Evolutionary conservation across 1,140 invertebrate genomes (phyloP), one percentile per base, ranked within the genome.

Genomic region (Drosophila nigrodunni): DNA sequence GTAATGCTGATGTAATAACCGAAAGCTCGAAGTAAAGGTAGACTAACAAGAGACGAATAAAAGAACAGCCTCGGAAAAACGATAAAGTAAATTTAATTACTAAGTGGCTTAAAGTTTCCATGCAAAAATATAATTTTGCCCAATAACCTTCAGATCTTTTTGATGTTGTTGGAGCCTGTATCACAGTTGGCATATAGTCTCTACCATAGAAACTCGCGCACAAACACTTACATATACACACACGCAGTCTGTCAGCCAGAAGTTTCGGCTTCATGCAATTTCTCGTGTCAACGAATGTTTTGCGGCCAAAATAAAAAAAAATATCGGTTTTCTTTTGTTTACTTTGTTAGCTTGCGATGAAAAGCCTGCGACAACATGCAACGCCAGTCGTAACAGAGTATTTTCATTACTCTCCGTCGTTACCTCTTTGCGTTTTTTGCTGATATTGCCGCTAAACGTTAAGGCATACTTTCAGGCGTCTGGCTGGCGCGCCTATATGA

Each of bases 391-490:
- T 52, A 67, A 73, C 71, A 55, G 25, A 30, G 25, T 30, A 4
- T 30, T 39, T 34, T 34, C 3, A 25, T 15, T 21, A 39, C 34
- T 4, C 9, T 52, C 35, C 34, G 18, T 25, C 25, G 9, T 11
- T 25, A 57, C 50, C 21, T 43, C n/a, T 41, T 57, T 77, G 81
- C 81, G 81, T 77, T 77, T 74, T 77, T 77, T 87, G 69, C 80
- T 80, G 70, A 83, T 87, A 88, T 88, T 80, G 77, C 77, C 80
- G 88, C 83, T 89, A 88, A 89, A 89, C 85, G 80, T 60, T 77
- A 78, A 89, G 81, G 85, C 81, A 85, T 89, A 89, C 74, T 89
- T 89, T 83, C 65, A 86, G 85, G 85, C 85, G 85, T 85, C 85
- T 85, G 74, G 46, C 70, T 89, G 85, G 80, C 85, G 85, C 85